Conservation (phyloP, 2,888 invertebrate species). For the Eupithecia centaureata region DNA sequence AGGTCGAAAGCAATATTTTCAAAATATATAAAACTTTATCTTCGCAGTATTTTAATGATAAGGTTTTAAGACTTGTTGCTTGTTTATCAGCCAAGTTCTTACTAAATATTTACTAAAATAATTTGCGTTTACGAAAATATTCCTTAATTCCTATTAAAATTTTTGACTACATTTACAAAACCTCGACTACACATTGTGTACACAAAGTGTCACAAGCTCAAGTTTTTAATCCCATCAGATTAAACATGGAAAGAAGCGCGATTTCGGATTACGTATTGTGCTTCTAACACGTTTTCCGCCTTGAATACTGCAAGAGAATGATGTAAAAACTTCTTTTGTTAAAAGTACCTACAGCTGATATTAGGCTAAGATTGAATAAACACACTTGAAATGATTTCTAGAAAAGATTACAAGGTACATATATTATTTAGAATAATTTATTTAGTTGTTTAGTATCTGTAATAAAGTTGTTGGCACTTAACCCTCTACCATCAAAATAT, state of each 20-base stretch:
- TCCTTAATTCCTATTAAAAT: background rate
- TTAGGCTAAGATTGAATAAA: background rate
- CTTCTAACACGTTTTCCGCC: slow-evolving; percentile 38
- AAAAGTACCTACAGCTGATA: background rate
- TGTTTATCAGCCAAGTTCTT: background rate
- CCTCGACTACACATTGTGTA: background rate
- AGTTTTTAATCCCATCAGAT: slow-evolving; percentile 42
- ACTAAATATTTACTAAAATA: background rate
- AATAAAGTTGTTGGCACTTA: no score
- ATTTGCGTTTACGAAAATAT: no score
- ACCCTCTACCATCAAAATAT: no score
- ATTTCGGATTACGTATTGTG: slow-evolving; percentile 37
- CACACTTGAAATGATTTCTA: no score
- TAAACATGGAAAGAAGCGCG: slow-evolving; percentile 25
- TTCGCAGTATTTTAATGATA: no score
- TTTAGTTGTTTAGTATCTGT: no score
- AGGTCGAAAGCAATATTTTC: no score
- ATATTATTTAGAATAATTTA: no score
- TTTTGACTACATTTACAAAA: background rate
- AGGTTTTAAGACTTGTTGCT: background rate
- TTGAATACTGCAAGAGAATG: slow-evolving; percentile 12
- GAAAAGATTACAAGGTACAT: no score
- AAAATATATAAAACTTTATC: no score
- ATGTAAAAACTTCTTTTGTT: slow-evolving; percentile 24
- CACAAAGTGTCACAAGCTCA: slow-evolving; percentile 30